Conservation (phyloP, 2,113 vertebrate genomes). For the Hemiprocne comata region DNA sequence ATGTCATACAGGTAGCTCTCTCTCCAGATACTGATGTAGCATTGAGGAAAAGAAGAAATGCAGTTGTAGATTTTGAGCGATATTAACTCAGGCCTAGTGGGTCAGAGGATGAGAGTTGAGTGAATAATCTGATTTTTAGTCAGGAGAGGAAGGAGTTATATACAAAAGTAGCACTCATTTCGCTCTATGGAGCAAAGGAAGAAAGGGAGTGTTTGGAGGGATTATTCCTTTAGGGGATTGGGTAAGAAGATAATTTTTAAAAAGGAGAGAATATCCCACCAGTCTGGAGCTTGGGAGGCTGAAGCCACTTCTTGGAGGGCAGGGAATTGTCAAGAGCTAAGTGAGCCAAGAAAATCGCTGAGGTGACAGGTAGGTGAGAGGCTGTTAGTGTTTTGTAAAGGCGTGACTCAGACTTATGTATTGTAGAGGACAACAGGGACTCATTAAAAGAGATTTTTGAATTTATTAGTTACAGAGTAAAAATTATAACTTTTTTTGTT, state of each 20-base stretch:
- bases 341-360: not conserved
- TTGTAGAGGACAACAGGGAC: not conserved
- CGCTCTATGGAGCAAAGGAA: not conserved
- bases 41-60: not conserved
- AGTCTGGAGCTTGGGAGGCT: not conserved
- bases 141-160: not conserved
- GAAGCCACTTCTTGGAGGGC: rapidly evolving
- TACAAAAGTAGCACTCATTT: rapidly evolving
- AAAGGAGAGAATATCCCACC: not conserved
- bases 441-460: not conserved
- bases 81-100: not conserved
- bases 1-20: not conserved
- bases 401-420: rapidly evolving
- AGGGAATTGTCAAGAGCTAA: not conserved
- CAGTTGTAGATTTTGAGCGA: rapidly evolving
- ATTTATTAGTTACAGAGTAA: not conserved
- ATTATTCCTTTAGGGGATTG: rapidly evolving
- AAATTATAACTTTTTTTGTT: not conserved
- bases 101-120: not conserved
- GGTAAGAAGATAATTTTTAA: not conserved
- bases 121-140: no score
- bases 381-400: not conserved
- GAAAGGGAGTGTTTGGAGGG: not conserved
- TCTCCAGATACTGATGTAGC: not conserved
- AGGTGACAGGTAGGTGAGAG: not conserved